These are phyloP conservation scores for Lasius fuliginosus DNA, from an alignment of 2,888 invertebrate species.

Conservation along the genomic window DNA sequence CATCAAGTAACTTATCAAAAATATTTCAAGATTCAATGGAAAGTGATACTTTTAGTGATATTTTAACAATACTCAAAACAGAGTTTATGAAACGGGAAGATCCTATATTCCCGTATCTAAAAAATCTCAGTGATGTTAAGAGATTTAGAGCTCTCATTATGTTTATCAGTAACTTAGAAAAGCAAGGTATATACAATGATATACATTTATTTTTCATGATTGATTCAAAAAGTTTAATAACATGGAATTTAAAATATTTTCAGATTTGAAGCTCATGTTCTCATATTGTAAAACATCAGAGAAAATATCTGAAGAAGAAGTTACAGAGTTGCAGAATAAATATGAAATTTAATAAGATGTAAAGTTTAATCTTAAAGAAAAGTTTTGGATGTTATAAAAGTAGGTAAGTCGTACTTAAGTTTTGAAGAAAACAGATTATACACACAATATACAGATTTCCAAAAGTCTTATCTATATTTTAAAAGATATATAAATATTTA, in stretches of 20 bases:
- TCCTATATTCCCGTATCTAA: conserved; percentile 87
- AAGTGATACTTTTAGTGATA: conserved; percentile 89
- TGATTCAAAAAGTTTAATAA: conserved; percentile 44
- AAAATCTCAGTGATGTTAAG: conserved; percentile 88
- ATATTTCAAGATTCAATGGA: conserved; percentile 91
- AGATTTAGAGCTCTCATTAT: conserved; percentile 90
- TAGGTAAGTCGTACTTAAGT: conserved; percentile 1
- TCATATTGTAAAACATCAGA: conserved; percentile 81
- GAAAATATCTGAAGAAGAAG: conserved; percentile 79
- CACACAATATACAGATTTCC: background rate
- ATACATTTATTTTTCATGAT: conserved; percentile 38
- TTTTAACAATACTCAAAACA: conserved; percentile 87
- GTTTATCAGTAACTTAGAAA: conserved; percentile 89
- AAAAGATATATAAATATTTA: conserved; percentile 35
- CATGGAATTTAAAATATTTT: conserved; percentile 71
- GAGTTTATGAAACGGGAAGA: conserved; percentile 86
- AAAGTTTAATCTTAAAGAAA: background rate
- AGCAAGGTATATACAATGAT: conserved; percentile 87
- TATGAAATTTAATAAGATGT: conserved; percentile 84
- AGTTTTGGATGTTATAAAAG: background rate
- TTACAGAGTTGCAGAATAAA: conserved; percentile 81
- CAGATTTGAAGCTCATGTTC: conserved; percentile 85
- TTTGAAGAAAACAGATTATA: conserved; percentile 4
- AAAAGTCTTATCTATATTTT: conserved; percentile 37
- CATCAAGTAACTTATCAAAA: conserved; percentile 88